Base-by-base conservation (phyloP, 2,113 vertebrate species). In the Ivindomyrus marchei region DNA sequence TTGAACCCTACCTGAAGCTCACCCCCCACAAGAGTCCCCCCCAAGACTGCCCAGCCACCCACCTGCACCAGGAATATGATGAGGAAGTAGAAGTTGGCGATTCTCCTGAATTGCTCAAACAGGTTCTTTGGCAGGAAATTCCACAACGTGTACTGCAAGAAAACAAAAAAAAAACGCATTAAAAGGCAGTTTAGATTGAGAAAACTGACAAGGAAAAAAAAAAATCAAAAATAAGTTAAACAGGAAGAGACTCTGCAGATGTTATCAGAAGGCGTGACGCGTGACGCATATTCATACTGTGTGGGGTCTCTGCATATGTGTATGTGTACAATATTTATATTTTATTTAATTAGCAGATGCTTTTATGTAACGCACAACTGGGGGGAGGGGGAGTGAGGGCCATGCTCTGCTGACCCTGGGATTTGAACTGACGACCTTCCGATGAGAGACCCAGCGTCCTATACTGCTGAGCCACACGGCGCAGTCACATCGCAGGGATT, bases 1-100 rank as follows among this genome's bases (percentile, higher is more conserved):
- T 39, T 83, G 90, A 91, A 86, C 90, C 90, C 80, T 39, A 80
- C 66, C 5, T 9, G 15, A 62, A 56, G 27, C 15, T 8, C 50
- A 52, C 13, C 13, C 50, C 50, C 3, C 50, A 36, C 31, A 36
- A 0, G 31, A 31, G 31, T 31, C 49, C 77, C 42, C 17, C 13
- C 31, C 7, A 42, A 47, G 13, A 8, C 24, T 4, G 46, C 56
- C 88, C 0, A 74, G 88, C 24, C 24, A 88, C 97, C 97, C 95
- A 99, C 98, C 98, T 99, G 98, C 87, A 99, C 97, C 17, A 99
- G 96, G 93, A 99, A 99, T 95, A 99, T 99, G 94, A 99, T 99
- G 90, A 99, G 98, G 95, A 99, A 99, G 95, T 99, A 99, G 95
- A 99, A 99, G 95, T 99, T 99, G 92, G 98, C 98, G 92, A 99